Evolutionary conservation across 2,797 vertebrate species (phyloP).

Genomic region (Rhadinocentrus ornatus): DNA sequence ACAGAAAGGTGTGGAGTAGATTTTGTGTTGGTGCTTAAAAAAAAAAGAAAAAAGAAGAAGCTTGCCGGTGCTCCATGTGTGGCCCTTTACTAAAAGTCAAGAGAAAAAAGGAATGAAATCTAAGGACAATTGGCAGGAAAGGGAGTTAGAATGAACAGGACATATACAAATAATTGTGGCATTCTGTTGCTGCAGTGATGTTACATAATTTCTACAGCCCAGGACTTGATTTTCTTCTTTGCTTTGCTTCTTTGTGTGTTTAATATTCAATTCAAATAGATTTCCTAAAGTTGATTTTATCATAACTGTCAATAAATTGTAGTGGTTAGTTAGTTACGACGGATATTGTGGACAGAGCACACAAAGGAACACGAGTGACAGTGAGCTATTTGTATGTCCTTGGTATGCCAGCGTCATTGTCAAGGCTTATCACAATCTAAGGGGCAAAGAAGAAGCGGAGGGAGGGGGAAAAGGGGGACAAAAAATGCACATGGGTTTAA

Average conservation of each 20-base stretch:
- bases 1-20: constrained; percentile 66
- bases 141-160: constrained; percentile 34
- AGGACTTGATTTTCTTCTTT: neutral
- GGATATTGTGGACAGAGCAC: constrained; percentile 46
- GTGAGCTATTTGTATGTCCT: constrained; percentile 76
- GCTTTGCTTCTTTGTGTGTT: neutral
- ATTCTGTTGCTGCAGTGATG: constrained; percentile 15
- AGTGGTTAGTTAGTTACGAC: neutral
- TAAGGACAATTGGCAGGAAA: constrained; percentile 52
- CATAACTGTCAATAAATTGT: constrained; percentile 11
- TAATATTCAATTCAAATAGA: neutral
- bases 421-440: constrained; percentile 79
- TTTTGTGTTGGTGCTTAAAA: constrained; percentile 54
- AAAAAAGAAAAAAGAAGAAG: constrained; percentile 37
- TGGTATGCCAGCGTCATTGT: constrained; percentile 78
- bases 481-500: constrained; percentile 74
- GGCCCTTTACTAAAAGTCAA: constrained; percentile 69
- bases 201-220: constrained; percentile 3
- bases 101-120: constrained; percentile 32
- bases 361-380: constrained; percentile 65
- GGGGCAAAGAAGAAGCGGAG: constrained; percentile 53
- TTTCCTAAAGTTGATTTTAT: constrained; percentile 5
- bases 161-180: constrained; percentile 30
- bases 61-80: constrained; percentile 69
- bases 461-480: constrained; percentile 26